These are phyloP conservation scores for Copidosoma floridanum DNA, from an alignment of 1,140 invertebrate species.

Conservation along the genomic window DNA sequence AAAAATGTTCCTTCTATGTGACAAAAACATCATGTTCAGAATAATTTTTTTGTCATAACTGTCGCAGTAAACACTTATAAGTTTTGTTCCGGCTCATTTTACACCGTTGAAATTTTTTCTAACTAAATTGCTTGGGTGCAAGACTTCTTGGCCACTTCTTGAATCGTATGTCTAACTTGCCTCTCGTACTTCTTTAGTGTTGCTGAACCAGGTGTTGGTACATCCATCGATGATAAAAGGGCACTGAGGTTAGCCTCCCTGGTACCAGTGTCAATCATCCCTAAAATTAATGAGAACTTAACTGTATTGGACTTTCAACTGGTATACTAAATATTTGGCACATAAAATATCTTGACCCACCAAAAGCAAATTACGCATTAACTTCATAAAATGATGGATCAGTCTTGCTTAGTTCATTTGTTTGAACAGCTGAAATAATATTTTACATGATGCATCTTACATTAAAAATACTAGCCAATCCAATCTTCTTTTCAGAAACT, in stretches of 20 bases:
- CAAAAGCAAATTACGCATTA: neutral
- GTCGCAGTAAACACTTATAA: neutral
- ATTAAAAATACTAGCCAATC: neutral
- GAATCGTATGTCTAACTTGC: neutral
- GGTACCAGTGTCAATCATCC: neutral
- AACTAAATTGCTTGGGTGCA: neutral
- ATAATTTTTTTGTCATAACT: neutral
- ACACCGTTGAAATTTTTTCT: neutral
- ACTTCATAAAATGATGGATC: neutral
- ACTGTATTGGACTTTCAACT: neutral
- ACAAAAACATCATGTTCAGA: neutral
- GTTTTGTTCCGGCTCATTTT: neutral
- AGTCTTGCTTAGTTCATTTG: neutral
- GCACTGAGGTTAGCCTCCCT: neutral
- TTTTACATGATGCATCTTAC: neutral
- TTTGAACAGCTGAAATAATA: neutral
- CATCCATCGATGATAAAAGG: neutral
- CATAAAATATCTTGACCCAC: neutral
- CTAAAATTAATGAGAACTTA: neutral
- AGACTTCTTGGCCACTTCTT: neutral
- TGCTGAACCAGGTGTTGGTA: neutral
- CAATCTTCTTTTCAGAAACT: neutral
- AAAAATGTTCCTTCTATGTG: neutral
- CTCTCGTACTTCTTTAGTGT: neutral
- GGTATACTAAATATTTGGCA: neutral